Evolutionary conservation across 1,140 invertebrate species (phyloP), one percentile per base, ranked within the genome.

Genomic region (Apis cerana): DNA sequence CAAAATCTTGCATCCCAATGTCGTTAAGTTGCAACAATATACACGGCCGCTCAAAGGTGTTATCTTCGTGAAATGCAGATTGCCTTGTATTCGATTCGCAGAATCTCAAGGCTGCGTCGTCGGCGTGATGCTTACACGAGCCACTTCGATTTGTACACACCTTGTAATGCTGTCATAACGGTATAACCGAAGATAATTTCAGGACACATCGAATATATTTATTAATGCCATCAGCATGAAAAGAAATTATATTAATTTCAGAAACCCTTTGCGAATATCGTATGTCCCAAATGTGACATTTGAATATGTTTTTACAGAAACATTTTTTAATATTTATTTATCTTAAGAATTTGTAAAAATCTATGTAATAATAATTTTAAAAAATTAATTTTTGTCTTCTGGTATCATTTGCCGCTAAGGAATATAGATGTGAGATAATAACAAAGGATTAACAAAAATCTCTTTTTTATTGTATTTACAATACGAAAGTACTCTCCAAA

Each of bases 41-140:
- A 56, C 61, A 59, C 62, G 78, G 59, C 52, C n/a, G 52, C 21
- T 67, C 56, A 59, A 52, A 85, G 74, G 83, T 85, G 86, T 88
- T 88, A 92, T 91, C 90, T 90, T 82, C 85, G 87, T 91, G 89
- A 91, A 92, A 92, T 91, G 90, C 90, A 91, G 90, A 92, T 92
- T 89, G 84, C 91, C 91, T 91, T 91, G 91, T 91, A 76, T 91
- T 91, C 90, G 83, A 92, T 91, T 92, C 80, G 88, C 88, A 90
- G 89, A 88, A 89, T 90, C 86, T 90, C 90, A 91, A 91, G 90
- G 89, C 85, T 90, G 70, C 50, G 74, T 79, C 74, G 65, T 12
- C 82, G 79, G 62, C 78, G 67, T 62, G 86, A 82, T 85, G 72
- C 82, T 70, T 76, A 79, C 75, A 54, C 62, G 82, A 81, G 80